These are phyloP conservation scores for Grammomys surdaster DNA, from an alignment of 2,113 vertebrate genomes.

Conservation along the genomic window DNA sequence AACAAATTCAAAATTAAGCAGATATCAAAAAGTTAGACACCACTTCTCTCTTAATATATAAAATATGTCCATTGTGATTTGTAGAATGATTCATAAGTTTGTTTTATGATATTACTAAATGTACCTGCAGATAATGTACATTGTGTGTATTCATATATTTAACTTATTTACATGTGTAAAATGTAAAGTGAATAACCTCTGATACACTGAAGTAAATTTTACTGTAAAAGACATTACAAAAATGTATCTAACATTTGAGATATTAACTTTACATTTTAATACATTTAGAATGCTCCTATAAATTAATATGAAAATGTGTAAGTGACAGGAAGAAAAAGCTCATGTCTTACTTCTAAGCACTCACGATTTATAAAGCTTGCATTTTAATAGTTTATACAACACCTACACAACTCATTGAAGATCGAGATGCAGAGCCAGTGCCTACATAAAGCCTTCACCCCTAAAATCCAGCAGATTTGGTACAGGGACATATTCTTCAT, in stretches of 20 bases:
- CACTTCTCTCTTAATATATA: constrained; percentile 19
- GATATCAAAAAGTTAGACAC: not conserved
- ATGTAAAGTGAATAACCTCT: not conserved
- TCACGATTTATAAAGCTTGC: not conserved
- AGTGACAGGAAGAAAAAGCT: not conserved
- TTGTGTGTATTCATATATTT: constrained; percentile 19
- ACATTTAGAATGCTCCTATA: not conserved
- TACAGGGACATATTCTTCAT: not conserved
- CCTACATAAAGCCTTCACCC: not conserved
- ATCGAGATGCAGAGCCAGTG: not conserved
- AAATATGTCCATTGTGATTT: not conserved
- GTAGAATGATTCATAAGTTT: constrained; percentile 31
- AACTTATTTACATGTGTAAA: constrained; percentile 1
- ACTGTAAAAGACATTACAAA: constrained; percentile 25
- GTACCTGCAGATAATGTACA: not conserved
- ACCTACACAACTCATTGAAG: not conserved
- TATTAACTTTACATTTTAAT: constrained; percentile 37
- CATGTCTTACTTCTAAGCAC: not conserved
- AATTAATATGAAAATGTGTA: not conserved
- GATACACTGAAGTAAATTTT: not conserved
- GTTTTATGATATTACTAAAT: not conserved
- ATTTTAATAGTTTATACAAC: not conserved
- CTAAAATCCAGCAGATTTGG: not conserved
- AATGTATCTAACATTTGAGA: not conserved
- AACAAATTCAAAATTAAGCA: constrained; percentile 38